A percentile compares a stretch with the other conserved stretches of the same genome.
phyloP scores from a whole-genome alignment of 2,888 invertebrate species.

The Papilio protenor region DNA sequence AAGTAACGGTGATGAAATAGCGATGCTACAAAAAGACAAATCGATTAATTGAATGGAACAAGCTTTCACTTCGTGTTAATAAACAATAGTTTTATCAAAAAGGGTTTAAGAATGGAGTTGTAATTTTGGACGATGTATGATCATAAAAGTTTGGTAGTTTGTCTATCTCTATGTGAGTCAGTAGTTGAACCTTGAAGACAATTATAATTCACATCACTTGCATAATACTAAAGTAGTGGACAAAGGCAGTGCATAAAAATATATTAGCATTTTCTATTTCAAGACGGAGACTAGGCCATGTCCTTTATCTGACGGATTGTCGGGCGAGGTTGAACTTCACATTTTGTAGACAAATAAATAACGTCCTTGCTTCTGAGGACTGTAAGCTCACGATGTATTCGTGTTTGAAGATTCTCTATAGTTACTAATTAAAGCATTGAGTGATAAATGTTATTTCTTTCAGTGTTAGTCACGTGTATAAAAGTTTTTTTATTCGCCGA shows the following conservation, averaged over 20 bases:
- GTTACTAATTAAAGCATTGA: neutral
- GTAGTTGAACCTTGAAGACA: neutral
- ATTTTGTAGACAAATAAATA: conserved; percentile 3
- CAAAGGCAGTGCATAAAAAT: neutral
- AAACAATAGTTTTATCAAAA: conserved; percentile 11
- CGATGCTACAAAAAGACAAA: conserved; percentile 35
- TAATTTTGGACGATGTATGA: neutral
- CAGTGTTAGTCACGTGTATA: neutral
- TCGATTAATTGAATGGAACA: conserved; percentile 34
- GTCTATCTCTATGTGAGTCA: neutral
- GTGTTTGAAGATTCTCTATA: neutral
- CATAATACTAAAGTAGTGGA: neutral
- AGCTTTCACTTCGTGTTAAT: conserved; percentile 39
- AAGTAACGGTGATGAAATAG: conserved; percentile 32
- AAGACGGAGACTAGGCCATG: neutral
- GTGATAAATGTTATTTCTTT: neutral
- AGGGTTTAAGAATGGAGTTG: neutral
- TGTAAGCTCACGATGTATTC: neutral
- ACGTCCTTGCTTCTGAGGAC: neutral
- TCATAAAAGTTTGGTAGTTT: neutral
- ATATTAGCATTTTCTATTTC: neutral
- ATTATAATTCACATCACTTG: conserved; percentile 7
- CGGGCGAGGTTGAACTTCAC: neutral
- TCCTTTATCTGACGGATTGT: neutral
- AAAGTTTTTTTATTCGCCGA: too few relatives aligned